Conservation (phyloP, 1,140 invertebrate species). For the Halotydeus destructor region DNA sequence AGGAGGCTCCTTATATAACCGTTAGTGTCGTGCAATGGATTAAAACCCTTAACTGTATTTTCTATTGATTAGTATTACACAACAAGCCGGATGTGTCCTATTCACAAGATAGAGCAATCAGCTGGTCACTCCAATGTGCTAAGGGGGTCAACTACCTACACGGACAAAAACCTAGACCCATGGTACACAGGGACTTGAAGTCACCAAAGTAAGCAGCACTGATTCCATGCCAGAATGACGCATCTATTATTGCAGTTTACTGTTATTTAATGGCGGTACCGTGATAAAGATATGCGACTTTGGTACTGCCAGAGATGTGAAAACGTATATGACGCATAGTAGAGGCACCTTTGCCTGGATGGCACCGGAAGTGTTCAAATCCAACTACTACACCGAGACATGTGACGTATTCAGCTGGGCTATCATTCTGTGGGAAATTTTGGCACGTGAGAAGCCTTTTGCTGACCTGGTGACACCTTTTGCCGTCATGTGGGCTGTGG, state of each 20-base stretch:
- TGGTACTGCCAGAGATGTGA: slow-evolving; percentile 57
- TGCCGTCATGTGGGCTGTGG: slow-evolving; percentile 76
- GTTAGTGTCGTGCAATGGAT: slow-evolving; percentile 26
- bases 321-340: slow-evolving; percentile 92
- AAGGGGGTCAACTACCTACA: slow-evolving; percentile 83
- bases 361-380: slow-evolving; percentile 57
- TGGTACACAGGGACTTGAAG: slow-evolving; percentile 89
- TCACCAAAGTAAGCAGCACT: slow-evolving; percentile 45
- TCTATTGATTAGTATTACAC: slow-evolving; percentile 47
- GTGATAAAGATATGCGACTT: slow-evolving; percentile 94
- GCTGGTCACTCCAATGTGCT: slow-evolving; percentile 82
- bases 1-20: slow-evolving; percentile 84
- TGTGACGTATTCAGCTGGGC: slow-evolving; percentile 98
- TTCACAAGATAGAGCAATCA: slow-evolving; percentile 74
- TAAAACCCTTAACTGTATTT: neutral
- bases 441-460: slow-evolving; percentile 76
- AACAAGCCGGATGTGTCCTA: slow-evolving; percentile 53
- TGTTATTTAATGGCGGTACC: slow-evolving; percentile 64
- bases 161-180: slow-evolving; percentile 74
- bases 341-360: slow-evolving; percentile 84
- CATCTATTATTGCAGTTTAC: slow-evolving; percentile 29
- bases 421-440: slow-evolving; percentile 93
- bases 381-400: slow-evolving; percentile 68
- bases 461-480: slow-evolving; percentile 46
- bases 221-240: neutral